These are phyloP conservation scores for Brachionus asplanchnoidis DNA, from an alignment of 1,140 invertebrate genomes.

Conservation along the genomic window DNA sequence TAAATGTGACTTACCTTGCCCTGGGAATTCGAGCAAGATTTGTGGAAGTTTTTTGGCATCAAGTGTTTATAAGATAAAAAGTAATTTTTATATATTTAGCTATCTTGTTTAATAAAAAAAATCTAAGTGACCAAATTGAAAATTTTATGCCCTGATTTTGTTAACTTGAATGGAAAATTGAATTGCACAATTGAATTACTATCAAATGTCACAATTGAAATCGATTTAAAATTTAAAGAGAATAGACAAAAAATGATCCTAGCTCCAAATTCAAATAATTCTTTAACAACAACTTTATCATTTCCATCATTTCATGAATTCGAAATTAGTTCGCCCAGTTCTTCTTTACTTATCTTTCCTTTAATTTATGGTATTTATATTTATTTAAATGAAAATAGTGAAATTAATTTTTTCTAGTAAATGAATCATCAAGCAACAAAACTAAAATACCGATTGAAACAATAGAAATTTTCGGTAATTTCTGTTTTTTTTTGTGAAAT, in stretches of 20 bases:
- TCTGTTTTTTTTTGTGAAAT: background rate
- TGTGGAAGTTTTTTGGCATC: background rate
- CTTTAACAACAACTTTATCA: background rate
- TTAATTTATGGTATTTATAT: background rate
- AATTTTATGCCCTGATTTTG: background rate
- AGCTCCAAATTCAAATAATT: background rate
- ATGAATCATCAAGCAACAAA: background rate
- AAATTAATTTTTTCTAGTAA: background rate
- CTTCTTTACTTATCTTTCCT: background rate
- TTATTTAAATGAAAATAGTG: no score
- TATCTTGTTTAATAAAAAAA: background rate
- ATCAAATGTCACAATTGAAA: background rate
- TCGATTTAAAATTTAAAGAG: background rate
- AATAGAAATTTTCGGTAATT: background rate
- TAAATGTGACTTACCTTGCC: background rate
- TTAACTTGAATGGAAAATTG: background rate
- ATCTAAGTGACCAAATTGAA: background rate
- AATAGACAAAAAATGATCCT: background rate
- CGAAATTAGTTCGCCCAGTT: background rate
- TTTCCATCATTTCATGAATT: background rate
- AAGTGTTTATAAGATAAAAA: background rate
- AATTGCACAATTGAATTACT: background rate
- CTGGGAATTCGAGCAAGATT: background rate
- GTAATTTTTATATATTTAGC: background rate
- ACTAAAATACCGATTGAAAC: background rate